Evolutionary conservation across 23 tunicate genomes (phyloP).

Genomic region (Oikopleura albicans): DNA sequence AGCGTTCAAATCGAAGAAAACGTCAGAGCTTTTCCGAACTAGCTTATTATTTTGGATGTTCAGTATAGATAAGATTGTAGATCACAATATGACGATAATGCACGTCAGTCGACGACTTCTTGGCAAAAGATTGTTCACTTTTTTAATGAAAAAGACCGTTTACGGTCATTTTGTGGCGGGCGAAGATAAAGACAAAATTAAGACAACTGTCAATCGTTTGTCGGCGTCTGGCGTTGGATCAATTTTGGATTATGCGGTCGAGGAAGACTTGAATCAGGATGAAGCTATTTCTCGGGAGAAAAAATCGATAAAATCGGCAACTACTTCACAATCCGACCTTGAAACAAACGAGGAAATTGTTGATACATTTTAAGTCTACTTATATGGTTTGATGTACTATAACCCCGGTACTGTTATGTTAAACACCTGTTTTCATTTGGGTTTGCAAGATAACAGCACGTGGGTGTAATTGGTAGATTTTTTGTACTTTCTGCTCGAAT

Average conservation of each 20-base stretch:
- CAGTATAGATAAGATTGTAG: background rate
- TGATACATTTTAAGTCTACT: too few relatives aligned
- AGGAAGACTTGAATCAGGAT: slow-evolving; percentile 74
- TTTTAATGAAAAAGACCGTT: slow-evolving; percentile 39
- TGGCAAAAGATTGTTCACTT: slow-evolving; percentile 30
- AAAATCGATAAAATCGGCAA: too few relatives aligned
- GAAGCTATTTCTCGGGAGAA: too few relatives aligned
- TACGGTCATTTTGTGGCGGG: slow-evolving; percentile 97
- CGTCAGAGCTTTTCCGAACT: background rate
- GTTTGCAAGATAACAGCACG: too few relatives aligned
- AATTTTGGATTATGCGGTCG: slow-evolving; percentile 90
- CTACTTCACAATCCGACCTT: too few relatives aligned
- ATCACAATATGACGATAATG: background rate
- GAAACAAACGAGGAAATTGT: too few relatives aligned
- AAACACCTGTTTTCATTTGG: too few relatives aligned
- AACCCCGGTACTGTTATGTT: too few relatives aligned
- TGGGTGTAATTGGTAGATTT: too few relatives aligned
- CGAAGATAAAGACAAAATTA: slow-evolving; percentile 54
- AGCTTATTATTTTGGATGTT: background rate
- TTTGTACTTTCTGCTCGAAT: too few relatives aligned
- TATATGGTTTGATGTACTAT: too few relatives aligned
- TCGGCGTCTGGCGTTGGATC: slow-evolving; percentile 56
- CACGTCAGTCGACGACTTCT: slow-evolving; percentile 18
- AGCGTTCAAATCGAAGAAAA: background rate
- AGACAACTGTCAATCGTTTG: slow-evolving; percentile 22